phyloP scores from a whole-genome alignment of 1,140 invertebrate species.

The Propsilocerus akamusi region DNA sequence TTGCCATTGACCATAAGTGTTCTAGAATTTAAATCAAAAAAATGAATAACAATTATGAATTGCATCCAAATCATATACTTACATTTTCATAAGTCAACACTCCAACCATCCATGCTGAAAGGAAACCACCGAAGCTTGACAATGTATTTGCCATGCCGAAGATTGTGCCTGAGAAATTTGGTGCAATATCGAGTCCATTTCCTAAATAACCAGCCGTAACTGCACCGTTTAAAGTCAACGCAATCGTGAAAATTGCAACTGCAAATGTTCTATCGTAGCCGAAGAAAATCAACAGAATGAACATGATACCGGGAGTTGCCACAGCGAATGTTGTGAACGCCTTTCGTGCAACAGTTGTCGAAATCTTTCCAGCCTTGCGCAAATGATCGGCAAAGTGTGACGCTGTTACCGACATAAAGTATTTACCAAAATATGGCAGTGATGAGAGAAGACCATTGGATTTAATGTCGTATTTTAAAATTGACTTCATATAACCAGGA shows the following conservation, averaged over 20 bases:
- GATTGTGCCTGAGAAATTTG: conserved; percentile 75
- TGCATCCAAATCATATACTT: conserved; percentile 15
- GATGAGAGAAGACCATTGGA: conserved; percentile 78
- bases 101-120: conserved; percentile 73
- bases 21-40: conserved; percentile 27
- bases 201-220: conserved; percentile 75
- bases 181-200: conserved; percentile 77
- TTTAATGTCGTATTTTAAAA: conserved; percentile 74
- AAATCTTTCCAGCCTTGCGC: conserved; percentile 35
- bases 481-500: conserved; percentile 84
- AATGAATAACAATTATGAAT: conserved; percentile 16
- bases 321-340: conserved; percentile 44
- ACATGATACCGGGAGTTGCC: conserved; percentile 37
- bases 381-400: conserved; percentile 50
- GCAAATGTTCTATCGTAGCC: conserved; percentile 46
- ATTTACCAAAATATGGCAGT: conserved; percentile 72
- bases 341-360: conserved; percentile 50
- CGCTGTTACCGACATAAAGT: conserved; percentile 49
- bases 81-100: conserved; percentile 54
- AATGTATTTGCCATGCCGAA: conserved; percentile 82
- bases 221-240: conserved; percentile 62
- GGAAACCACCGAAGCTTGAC: conserved; percentile 70
- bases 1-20: conserved; percentile 60
- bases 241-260: conserved; percentile 52
- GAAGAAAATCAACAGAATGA: conserved; percentile 48